Base-by-base conservation (phyloP, 2,113 vertebrate genomes). In the Cebus imitator region DNA sequence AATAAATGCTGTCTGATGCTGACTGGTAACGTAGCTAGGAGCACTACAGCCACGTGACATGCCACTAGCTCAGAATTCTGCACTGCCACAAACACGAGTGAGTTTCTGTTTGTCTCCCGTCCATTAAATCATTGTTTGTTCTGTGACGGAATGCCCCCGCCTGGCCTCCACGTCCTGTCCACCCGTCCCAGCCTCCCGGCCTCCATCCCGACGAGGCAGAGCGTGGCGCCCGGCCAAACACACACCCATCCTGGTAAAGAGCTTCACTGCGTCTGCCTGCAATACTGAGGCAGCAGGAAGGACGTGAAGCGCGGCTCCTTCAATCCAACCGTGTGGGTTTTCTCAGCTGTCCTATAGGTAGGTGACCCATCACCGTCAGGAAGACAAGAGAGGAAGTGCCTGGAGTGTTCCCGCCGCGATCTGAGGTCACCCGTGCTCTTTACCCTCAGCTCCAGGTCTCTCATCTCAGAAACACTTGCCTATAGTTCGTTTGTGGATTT, bases 341-440 rank as follows among this genome's bases (percentile, higher is more conserved):
- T 48, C 21, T 35, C 72, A 13, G 40, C 75, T 40, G 43, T 30
- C 5, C 50, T 25, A 0, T 8, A 3, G 72, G 12, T 17, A 3
- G 2, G 35, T 6, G 23, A 12, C 1, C 3, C 43, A 11, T 2
- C 17, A 1, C 3, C 35, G 6, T 2, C 17, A 1, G 14, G 52
- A 21, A 10, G 1, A 1, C 12, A 23, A 58, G 57, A 50, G 17
- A n/a, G 37, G 57, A 12, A 0, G 0, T 0, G 0, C 40, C 37
- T 35, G 55, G 52, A 23, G 13, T 2, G 8, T 18, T 4, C 0
- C 0, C 57, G 23, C 50, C 6, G 2, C 6, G 1, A 0, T 23
- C n/a, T 58, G 18, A 40, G 23, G 50, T n/a, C 8, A 27, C 14
- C 50, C 50, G 32, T 11, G 9, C n/a, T 9, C 16, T 61, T 23